Conservation (phyloP, 1,140 invertebrate species). For the Dendroctonus ponderosae region DNA sequence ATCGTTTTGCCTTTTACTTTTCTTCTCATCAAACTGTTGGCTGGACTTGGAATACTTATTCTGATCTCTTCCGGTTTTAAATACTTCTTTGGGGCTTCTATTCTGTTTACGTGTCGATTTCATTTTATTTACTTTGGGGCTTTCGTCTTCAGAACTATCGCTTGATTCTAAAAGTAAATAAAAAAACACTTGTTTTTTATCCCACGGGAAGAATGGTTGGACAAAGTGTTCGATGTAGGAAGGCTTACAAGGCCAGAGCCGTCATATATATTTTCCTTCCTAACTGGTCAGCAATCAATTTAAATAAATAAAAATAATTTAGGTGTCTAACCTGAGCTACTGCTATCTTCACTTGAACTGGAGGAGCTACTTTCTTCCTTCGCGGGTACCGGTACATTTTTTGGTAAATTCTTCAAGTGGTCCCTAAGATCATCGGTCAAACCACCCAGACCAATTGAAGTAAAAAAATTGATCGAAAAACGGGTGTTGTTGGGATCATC, state of each 20-base stretch:
- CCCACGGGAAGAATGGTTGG: no score
- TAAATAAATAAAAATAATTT: neutral
- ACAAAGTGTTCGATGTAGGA: no score
- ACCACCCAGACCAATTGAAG: constrained; percentile 95
- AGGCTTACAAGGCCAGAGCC: no score
- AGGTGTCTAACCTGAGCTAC: constrained; percentile 31
- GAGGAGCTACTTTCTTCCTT: constrained; percentile 31
- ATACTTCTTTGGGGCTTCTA: constrained; percentile 44
- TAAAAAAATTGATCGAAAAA: constrained; percentile 99
- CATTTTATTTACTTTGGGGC: constrained; percentile 43
- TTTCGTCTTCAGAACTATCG: constrained; percentile 37
- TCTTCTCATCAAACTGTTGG: constrained; percentile 17
- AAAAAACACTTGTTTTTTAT: neutral
- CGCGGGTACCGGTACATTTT: constrained; percentile 52
- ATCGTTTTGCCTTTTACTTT: constrained; percentile 5
- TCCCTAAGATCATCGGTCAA: constrained; percentile 91
- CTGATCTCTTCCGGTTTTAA: constrained; percentile 36
- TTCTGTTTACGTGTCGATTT: constrained; percentile 33
- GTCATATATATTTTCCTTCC: no score
- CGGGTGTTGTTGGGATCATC: constrained; percentile 95
- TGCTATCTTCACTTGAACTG: constrained; percentile 13
- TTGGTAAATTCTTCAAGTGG: constrained; percentile 82
- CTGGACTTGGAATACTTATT: neutral
- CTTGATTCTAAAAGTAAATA: constrained; percentile 24
- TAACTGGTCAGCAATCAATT: no score